These are phyloP conservation scores for Manduca sexta DNA, from an alignment of 1,140 invertebrate species.

Conservation along the genomic window DNA sequence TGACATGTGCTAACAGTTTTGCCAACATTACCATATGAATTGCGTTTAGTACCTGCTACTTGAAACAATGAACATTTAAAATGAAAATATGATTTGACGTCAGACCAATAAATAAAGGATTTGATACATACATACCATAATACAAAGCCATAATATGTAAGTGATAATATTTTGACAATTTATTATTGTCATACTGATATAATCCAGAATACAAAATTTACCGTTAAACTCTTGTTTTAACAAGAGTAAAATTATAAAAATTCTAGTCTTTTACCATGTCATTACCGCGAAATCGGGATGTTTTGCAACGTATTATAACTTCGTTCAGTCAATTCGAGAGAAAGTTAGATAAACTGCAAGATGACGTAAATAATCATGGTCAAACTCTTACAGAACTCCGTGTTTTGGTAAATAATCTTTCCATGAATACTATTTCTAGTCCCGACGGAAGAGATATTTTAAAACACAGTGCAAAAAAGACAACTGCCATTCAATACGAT, in stretches of 20 bases:
- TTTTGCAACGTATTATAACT: slow-evolving; percentile 33
- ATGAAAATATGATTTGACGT: too few species aligned
- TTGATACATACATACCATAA: too few species aligned
- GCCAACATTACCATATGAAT: too few species aligned
- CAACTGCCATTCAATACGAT: slow-evolving; percentile 28
- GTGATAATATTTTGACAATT: too few species aligned
- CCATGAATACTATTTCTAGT: slow-evolving; percentile 16
- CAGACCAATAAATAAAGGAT: too few species aligned
- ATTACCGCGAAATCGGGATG: slow-evolving; percentile 26
- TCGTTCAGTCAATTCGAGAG: slow-evolving; percentile 50
- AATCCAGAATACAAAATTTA: too few species aligned
- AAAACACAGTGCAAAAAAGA: slow-evolving; percentile 15
- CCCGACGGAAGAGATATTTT: slow-evolving; percentile 13
- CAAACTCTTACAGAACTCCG: slow-evolving; percentile 40
- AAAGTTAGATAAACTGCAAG: slow-evolving; percentile 52
- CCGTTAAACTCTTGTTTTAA: too few species aligned
- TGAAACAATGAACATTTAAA: too few species aligned
- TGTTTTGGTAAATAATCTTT: slow-evolving; percentile 37
- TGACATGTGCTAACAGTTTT: background rate
- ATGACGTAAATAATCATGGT: slow-evolving; percentile 42
- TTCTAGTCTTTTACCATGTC: slow-evolving; percentile 25
- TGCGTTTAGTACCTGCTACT: too few species aligned
- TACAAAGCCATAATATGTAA: too few species aligned
- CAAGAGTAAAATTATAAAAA: slow-evolving; percentile 1
- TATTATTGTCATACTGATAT: too few species aligned